Conservation (phyloP, 2,113 vertebrate genomes). For the Dipodomys ordii region DNA sequence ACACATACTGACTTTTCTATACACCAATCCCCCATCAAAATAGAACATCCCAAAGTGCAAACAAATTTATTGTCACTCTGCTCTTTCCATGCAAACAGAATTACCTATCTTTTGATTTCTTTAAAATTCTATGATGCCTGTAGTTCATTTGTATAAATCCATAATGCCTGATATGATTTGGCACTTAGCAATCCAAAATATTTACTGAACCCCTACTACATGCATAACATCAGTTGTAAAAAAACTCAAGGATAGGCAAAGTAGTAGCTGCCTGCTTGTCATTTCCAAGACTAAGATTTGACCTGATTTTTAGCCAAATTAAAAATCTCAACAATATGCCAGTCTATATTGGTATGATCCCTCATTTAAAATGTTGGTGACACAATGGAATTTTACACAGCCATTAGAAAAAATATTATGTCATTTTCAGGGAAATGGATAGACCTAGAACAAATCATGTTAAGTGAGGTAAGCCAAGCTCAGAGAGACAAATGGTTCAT, state of each 20-base stretch:
- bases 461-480: too few species aligned
- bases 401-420: too few species aligned
- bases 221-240: neutral
- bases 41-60: neutral
- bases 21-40: neutral
- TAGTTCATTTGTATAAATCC: neutral
- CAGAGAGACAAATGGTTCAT: too few species aligned
- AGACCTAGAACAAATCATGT: too few species aligned
- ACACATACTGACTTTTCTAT: neutral
- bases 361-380: slow-evolving; percentile 22
- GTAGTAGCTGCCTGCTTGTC: neutral
- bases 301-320: neutral
- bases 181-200: slow-evolving; percentile 4
- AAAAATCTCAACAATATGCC: neutral
- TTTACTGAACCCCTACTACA: neutral
- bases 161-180: neutral
- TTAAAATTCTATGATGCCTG: too few species aligned
- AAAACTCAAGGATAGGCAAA: slow-evolving; percentile 18
- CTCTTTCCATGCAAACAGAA: neutral
- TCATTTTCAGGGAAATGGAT: too few species aligned
- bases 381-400: neutral
- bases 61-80: neutral
- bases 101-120: too few species aligned
- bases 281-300: neutral
- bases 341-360: neutral